phyloP scores from a whole-genome alignment of 2,113 vertebrate genomes.

The Nesoenas mayeri region DNA sequence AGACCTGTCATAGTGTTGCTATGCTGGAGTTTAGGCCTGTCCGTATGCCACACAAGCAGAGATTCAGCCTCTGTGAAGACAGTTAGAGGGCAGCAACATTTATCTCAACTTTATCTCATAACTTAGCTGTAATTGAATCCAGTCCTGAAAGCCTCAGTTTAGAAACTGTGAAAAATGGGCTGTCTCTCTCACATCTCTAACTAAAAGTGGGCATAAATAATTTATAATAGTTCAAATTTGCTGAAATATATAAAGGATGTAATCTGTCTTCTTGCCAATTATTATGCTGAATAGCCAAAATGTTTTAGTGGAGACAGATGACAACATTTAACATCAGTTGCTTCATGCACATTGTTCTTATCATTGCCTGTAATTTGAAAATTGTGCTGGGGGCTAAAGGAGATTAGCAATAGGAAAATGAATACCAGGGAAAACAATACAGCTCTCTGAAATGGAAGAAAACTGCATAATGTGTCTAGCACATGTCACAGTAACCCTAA shows the following conservation, averaged over 20 bases:
- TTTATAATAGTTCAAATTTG: conserved; percentile 21
- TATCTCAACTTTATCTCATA: neutral
- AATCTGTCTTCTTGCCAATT: conserved; percentile 38
- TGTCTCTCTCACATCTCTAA: neutral
- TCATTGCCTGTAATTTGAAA: conserved; percentile 38
- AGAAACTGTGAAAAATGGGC: conserved; percentile 27
- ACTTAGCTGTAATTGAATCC: conserved; percentile 7
- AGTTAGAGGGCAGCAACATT: neutral
- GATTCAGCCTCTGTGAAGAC: neutral
- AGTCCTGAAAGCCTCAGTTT: neutral
- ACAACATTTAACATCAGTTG: conserved; percentile 29
- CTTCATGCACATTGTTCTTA: conserved; percentile 26
- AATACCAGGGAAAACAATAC: neutral
- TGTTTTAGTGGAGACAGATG: conserved; percentile 23
- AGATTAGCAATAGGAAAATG: conserved; percentile 48
- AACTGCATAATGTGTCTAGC: neutral
- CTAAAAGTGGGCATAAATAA: conserved; percentile 23
- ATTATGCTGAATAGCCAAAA: neutral
- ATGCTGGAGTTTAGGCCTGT: neutral
- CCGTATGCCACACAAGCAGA: neutral
- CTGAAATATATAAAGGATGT: conserved; percentile 34
- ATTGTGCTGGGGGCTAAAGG: conserved; percentile 33
- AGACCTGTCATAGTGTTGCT: neutral
- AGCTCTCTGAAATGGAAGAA: neutral
- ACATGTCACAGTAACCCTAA: neutral